A percentile compares a stretch with the other conserved stretches of the same genome.
These are phyloP conservation scores for Halocaridina rubra DNA, from an alignment of 2,888 invertebrate species.

Conservation along the genomic window DNA sequence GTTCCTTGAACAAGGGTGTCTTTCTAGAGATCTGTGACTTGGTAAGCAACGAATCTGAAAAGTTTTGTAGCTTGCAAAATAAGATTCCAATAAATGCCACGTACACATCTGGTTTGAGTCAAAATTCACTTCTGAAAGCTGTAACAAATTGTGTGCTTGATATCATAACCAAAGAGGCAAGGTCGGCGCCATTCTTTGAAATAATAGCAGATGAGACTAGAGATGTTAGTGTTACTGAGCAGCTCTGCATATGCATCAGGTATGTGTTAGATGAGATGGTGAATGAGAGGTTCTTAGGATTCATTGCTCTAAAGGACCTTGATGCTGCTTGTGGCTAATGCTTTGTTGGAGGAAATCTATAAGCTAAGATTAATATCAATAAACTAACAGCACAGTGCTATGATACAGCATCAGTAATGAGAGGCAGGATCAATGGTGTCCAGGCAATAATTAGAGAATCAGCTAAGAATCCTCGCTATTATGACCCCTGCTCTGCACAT, in stretches of 20 bases:
- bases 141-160: neutral
- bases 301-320: too few relatives aligned
- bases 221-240: too few relatives aligned
- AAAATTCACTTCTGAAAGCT: neutral
- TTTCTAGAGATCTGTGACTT: neutral
- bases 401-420: constrained; percentile 9
- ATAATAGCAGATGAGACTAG: too few relatives aligned
- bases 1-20: neutral
- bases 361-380: too few relatives aligned
- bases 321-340: too few relatives aligned
- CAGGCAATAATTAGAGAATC: neutral
- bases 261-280: too few relatives aligned
- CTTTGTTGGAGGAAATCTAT: too few relatives aligned
- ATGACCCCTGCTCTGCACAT: constrained; percentile 7
- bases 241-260: too few relatives aligned
- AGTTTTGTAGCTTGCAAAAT: too few relatives aligned
- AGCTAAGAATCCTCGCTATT: constrained; percentile 2
- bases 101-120: neutral
- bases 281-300: too few relatives aligned
- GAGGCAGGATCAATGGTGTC: neutral
- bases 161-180: neutral
- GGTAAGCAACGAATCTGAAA: neutral
- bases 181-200: neutral
- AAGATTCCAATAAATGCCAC: neutral
- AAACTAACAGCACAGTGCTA: too few relatives aligned